Percentiles rank a stretch among this genome's conserved stretches.
Conservation (phyloP, 1,140 invertebrate genomes). For the Aphis craccivora region DNA sequence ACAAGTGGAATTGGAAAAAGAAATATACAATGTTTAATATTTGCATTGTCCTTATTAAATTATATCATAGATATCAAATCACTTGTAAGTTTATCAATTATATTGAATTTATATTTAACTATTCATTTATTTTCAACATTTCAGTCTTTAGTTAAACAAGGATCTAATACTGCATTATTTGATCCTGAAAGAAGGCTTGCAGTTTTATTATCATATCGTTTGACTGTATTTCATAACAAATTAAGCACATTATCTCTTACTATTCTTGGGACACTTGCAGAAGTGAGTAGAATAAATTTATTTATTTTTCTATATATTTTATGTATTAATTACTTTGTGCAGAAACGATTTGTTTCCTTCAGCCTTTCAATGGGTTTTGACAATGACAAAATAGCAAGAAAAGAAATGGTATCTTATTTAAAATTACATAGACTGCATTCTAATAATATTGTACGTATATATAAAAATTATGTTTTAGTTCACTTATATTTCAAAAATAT, state of each 20-base stretch:
- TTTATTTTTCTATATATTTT: background rate
- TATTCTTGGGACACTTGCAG: constrained; percentile 51
- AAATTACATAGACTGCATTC: constrained; percentile 49
- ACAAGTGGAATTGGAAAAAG: constrained; percentile 38
- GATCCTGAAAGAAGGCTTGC: constrained; percentile 51
- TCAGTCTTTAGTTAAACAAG: constrained; percentile 31
- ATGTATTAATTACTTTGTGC: background rate
- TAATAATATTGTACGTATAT: constrained; percentile 44
- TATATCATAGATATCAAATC: constrained; percentile 38
- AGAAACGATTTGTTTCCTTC: constrained; percentile 52
- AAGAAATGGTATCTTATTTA: constrained; percentile 56
- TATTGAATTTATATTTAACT: background rate
- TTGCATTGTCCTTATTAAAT: constrained; percentile 52
- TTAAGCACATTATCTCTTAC: constrained; percentile 45
- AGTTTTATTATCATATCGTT: constrained; percentile 46
- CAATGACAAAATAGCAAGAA: constrained; percentile 44
- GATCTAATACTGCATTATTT: constrained; percentile 42
- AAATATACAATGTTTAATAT: constrained; percentile 53
- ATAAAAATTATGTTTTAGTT: background rate
- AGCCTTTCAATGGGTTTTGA: constrained; percentile 57
- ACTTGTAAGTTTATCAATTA: constrained; percentile 12
- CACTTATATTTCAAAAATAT: background rate
- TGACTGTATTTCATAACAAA: constrained; percentile 56
- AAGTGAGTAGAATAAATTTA: constrained; percentile 19
- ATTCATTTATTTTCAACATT: background rate